Percentiles rank a stretch among this genome's conserved stretches.
Conservation (phyloP, 2,888 invertebrate genomes). For the Corythucha ciliata region DNA sequence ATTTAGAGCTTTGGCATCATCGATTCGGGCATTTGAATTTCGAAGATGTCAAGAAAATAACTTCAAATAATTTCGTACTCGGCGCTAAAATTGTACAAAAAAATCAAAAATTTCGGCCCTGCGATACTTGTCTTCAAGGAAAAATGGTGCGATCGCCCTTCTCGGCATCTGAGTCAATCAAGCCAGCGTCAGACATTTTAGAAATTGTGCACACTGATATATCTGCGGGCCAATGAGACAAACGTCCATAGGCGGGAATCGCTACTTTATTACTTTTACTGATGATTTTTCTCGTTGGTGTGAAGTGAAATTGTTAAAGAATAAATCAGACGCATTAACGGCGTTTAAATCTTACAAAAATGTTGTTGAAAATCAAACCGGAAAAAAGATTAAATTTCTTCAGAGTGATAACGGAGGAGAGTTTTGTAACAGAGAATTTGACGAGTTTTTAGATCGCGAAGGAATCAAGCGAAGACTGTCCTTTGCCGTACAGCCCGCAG, state of each 20-base stretch:
- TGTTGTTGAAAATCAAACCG: constrained; percentile 33
- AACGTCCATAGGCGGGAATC: constrained; percentile 29
- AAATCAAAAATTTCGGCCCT: too few species aligned
- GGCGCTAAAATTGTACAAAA: too few species aligned
- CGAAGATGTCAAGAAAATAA: too few species aligned
- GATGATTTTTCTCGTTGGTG: constrained; percentile 35
- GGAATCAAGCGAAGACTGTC: constrained; percentile 35
- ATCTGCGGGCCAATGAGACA: constrained; percentile 33
- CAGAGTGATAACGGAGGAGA: constrained; percentile 35
- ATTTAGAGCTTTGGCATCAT: not conserved
- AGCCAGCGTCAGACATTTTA: constrained; percentile 21
- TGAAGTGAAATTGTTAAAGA: constrained; percentile 32
- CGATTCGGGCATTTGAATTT: too few species aligned
- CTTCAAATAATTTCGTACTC: too few species aligned
- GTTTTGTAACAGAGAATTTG: too few species aligned
- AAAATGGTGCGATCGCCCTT: too few species aligned
- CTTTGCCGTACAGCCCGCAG: constrained; percentile 35
- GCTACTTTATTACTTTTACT: constrained; percentile 35
- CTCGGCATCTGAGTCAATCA: too few species aligned
- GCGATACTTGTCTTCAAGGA: too few species aligned
- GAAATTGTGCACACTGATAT: constrained; percentile 35
- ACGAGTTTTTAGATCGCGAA: too few species aligned
- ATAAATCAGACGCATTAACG: constrained; percentile 32
- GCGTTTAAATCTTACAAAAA: constrained; percentile 28
- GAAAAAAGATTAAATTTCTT: constrained; percentile 30